phyloP scores from a whole-genome alignment of 1,140 invertebrate species.

The Drosophila albomicans region DNA sequence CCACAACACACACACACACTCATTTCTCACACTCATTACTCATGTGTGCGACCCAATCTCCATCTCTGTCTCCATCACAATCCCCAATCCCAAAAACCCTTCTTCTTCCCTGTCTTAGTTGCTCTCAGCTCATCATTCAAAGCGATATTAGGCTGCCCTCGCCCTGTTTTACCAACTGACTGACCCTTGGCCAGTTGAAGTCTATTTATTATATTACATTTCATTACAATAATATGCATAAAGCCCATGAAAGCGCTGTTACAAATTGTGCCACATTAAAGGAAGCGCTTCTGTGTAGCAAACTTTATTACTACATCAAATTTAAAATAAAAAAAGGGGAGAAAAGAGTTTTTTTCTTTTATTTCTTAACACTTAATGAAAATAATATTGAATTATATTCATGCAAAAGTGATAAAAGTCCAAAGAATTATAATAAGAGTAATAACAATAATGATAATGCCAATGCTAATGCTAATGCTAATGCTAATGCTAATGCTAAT shows the following conservation, averaged over 20 bases:
- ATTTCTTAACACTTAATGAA: too few relatives aligned
- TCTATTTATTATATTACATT: not conserved
- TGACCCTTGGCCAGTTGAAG: not conserved
- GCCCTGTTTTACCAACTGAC: not conserved
- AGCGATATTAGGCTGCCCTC: slow-evolving; percentile 19
- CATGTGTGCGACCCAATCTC: slow-evolving; percentile 1
- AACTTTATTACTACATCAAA: not conserved
- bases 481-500: too few relatives aligned
- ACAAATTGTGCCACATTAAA: not conserved
- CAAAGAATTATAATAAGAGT: too few relatives aligned
- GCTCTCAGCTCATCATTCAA: slow-evolving; percentile 14
- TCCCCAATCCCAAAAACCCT: not conserved
- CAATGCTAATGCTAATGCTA: too few relatives aligned
- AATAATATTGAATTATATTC: too few relatives aligned
- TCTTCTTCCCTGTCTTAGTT: slow-evolving; percentile 2
- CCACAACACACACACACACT: slow-evolving; percentile 17
- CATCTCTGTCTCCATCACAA: not conserved
- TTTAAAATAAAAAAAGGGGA: too few relatives aligned
- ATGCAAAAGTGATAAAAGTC: too few relatives aligned
- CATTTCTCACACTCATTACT: slow-evolving; percentile 27
- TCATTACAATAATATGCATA: not conserved
- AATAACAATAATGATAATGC: too few relatives aligned
- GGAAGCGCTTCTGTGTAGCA: too few relatives aligned
- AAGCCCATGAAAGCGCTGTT: not conserved
- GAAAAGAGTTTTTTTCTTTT: too few relatives aligned